Evolutionary conservation across 2,888 invertebrate species (phyloP).

Genomic region (Cloeon dipterum): DNA sequence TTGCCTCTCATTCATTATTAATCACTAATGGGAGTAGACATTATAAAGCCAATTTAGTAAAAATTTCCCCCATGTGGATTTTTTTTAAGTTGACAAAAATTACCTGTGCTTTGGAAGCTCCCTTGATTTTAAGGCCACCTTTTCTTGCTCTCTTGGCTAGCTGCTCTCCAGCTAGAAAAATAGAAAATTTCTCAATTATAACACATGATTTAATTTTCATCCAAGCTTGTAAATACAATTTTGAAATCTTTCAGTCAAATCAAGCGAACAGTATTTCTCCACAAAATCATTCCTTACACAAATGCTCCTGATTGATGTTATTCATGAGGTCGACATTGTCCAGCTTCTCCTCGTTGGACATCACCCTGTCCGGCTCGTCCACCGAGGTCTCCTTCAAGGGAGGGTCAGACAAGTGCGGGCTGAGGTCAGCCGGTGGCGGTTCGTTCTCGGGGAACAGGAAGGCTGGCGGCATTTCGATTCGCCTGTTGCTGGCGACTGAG

Average conservation of each 20-base stretch:
- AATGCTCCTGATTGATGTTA: slow-evolving; percentile 17
- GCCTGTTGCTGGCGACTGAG: slow-evolving; percentile 36
- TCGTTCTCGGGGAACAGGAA: slow-evolving; percentile 59
- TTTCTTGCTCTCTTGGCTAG: not conserved
- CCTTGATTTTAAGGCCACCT: not conserved
- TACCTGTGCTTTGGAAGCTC: not conserved
- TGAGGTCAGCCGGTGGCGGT: slow-evolving; percentile 29
- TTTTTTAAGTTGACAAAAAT: too few species aligned
- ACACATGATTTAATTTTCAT: too few species aligned
- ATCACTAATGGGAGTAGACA: too few species aligned
- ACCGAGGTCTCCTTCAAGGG: slow-evolving; percentile 13
- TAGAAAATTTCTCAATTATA: not conserved
- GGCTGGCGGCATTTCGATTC: slow-evolving; percentile 64
- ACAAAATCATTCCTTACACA: too few species aligned
- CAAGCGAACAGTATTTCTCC: too few species aligned
- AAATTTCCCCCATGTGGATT: too few species aligned
- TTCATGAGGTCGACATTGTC: slow-evolving; percentile 16
- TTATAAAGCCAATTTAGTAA: too few species aligned
- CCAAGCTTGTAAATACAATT: too few species aligned
- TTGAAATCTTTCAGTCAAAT: too few species aligned
- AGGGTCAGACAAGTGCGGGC: not conserved
- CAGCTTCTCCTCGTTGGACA: not conserved
- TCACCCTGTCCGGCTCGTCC: slow-evolving; percentile 13
- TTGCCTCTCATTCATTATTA: too few species aligned
- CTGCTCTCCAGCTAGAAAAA: slow-evolving; percentile 1